Conservation (phyloP, 2,113 vertebrate species). For the Emydura subglobosa region DNA sequence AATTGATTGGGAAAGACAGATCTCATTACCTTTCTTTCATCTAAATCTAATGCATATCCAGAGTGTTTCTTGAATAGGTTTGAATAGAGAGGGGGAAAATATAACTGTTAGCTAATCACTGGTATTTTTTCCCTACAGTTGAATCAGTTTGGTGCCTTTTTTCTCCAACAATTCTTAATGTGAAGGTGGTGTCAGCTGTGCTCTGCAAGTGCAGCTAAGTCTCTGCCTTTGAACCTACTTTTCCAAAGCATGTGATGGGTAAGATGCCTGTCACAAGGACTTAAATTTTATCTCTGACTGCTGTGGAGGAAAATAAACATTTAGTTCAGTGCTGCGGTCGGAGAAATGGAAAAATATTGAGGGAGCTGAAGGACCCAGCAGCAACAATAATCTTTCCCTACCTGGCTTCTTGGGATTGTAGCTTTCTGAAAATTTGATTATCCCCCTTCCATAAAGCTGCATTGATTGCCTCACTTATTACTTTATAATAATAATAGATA, state of each 20-base stretch:
- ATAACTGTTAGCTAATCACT: not conserved
- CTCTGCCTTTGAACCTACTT: constrained; percentile 14
- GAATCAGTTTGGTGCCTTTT: not conserved
- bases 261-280: not conserved
- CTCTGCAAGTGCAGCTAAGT: not conserved
- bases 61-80: not conserved
- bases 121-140: not conserved
- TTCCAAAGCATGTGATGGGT: not conserved
- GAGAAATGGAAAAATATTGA: not conserved
- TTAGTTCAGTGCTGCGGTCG: not conserved
- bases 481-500: not conserved
- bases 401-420: not conserved
- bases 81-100: not conserved
- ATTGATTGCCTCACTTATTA: not conserved
- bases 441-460: not conserved
- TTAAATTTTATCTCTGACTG: not conserved
- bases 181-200: not conserved
- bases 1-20: constrained; percentile 45
- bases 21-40: constrained; percentile 20
- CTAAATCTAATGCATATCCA: not conserved
- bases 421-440: not conserved
- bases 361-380: not conserved
- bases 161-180: not conserved
- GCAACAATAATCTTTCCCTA: fast-evolving
- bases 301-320: not conserved